phyloP scores from a whole-genome alignment of 2,113 vertebrate species.

The Limnothrissa miodon region DNA sequence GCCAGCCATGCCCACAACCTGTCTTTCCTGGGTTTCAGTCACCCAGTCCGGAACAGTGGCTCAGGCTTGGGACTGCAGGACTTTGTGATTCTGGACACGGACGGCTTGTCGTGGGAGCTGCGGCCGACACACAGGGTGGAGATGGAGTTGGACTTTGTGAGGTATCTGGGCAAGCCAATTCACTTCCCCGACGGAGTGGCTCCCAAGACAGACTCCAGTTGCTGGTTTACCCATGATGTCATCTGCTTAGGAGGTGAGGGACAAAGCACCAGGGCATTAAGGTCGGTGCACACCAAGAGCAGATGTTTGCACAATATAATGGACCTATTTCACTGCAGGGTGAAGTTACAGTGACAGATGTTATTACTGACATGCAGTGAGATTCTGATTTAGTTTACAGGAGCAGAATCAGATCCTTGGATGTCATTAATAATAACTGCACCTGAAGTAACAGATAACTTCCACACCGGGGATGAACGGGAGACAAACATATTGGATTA shows the following conservation, averaged over 20 bases:
- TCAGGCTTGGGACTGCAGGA: constrained; percentile 60
- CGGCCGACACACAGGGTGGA: constrained; percentile 65
- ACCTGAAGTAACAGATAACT: too few species aligned
- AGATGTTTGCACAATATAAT: too few species aligned
- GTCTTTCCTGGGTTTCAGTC: constrained; percentile 70
- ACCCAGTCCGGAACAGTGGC: constrained; percentile 61
- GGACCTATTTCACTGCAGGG: too few species aligned
- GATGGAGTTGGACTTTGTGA: constrained; percentile 63
- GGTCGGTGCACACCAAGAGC: too few species aligned
- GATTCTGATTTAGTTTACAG: too few species aligned
- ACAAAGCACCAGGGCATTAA: background rate
- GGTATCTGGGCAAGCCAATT: constrained; percentile 67
- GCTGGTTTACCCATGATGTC: constrained; percentile 76
- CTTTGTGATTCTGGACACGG: constrained; percentile 75
- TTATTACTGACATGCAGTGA: too few species aligned
- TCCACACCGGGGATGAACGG: too few species aligned
- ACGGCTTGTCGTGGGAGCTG: constrained; percentile 67
- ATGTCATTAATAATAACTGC: too few species aligned
- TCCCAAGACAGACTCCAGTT: constrained; percentile 67
- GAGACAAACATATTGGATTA: too few species aligned
- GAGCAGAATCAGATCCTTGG: too few species aligned
- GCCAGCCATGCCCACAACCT: constrained; percentile 61
- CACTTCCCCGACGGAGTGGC: constrained; percentile 67
- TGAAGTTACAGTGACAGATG: too few species aligned
- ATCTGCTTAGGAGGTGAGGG: constrained; percentile 73